A percentile compares a stretch with the other conserved stretches of the same genome.
Conservation (phyloP, 2,113 vertebrate genomes). For the Pangasianodon gigas region DNA sequence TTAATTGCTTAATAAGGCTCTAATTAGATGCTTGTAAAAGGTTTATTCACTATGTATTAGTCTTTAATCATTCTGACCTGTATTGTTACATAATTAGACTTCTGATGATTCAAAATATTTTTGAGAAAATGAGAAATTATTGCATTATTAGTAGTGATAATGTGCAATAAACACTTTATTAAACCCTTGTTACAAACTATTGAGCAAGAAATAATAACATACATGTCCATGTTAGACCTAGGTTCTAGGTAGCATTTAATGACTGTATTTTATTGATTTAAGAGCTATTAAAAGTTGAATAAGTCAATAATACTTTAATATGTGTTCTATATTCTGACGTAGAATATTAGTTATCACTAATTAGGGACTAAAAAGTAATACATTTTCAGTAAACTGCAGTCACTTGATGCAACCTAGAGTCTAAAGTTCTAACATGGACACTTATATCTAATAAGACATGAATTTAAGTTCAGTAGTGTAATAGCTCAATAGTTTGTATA, state of each 20-base stretch:
- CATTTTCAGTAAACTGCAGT: not conserved
- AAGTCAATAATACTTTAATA: too few species aligned
- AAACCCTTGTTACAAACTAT: not conserved
- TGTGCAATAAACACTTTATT: not conserved
- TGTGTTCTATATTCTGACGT: not conserved
- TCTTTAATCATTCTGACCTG: not conserved
- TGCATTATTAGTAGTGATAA: not conserved
- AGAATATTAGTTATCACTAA: not conserved
- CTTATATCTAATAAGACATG: not conserved
- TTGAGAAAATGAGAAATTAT: not conserved
- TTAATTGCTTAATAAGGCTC: not conserved
- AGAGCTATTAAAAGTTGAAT: too few species aligned
- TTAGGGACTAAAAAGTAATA: not conserved
- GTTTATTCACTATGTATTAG: not conserved
- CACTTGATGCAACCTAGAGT: not conserved
- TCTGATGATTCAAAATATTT: not conserved
- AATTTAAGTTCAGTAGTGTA: not conserved
- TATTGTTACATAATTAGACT: not conserved
- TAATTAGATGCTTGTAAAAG: not conserved
- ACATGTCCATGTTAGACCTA: not conserved
- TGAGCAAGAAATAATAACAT: not conserved
- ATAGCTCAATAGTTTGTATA: too few species aligned
- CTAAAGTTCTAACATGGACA: not conserved
- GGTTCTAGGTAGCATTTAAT: not conserved
- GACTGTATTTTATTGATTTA: not conserved